These are phyloP conservation scores for Drosophila nigromelanica DNA, from an alignment of 1,140 invertebrate species.

Conservation along the genomic window DNA sequence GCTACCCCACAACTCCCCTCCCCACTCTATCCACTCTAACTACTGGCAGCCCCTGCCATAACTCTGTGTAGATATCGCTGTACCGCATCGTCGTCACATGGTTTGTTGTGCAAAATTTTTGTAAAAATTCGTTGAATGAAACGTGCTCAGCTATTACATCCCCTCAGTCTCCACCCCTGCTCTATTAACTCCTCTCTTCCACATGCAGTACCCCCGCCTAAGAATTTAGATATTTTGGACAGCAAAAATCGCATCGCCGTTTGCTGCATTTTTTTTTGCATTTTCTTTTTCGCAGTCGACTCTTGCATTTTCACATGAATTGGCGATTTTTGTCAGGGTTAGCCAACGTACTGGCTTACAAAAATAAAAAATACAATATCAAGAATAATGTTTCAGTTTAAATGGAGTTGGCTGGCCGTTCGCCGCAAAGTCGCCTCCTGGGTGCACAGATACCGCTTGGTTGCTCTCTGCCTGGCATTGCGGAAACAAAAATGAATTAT, in stretches of 20 bases:
- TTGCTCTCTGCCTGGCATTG: constrained; percentile 1
- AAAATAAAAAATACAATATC: constrained; percentile 29
- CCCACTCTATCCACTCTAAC: neutral
- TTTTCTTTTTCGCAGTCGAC: constrained; percentile 6
- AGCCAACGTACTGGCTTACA: constrained; percentile 11
- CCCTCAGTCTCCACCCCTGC: neutral
- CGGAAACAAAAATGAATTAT: constrained; percentile 35
- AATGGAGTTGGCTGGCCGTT: constrained; percentile 31
- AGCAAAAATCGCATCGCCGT: constrained; percentile 47
- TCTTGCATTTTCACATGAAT: constrained; percentile 66
- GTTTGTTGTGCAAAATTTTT: constrained; percentile 53
- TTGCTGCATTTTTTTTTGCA: constrained; percentile 20
- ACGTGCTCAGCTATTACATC: constrained; percentile 7
- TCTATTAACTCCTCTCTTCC: neutral
- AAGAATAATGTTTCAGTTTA: constrained; percentile 46
- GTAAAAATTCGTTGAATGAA: constrained; percentile 53
- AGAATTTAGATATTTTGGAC: constrained; percentile 67
- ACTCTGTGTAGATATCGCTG: constrained; percentile 16
- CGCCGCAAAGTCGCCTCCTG: constrained; percentile 32
- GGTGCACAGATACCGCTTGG: constrained; percentile 36
- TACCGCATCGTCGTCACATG: constrained; percentile 39
- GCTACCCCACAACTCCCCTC: neutral
- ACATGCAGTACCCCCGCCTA: constrained; percentile 20
- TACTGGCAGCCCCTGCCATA: neutral
- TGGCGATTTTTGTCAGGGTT: constrained; percentile 54